A percentile compares a stretch with the other conserved stretches of the same genome.
These are phyloP conservation scores for Phalacrocorax brasilianus DNA, from an alignment of 2,113 vertebrate species.

Conservation along the genomic window DNA sequence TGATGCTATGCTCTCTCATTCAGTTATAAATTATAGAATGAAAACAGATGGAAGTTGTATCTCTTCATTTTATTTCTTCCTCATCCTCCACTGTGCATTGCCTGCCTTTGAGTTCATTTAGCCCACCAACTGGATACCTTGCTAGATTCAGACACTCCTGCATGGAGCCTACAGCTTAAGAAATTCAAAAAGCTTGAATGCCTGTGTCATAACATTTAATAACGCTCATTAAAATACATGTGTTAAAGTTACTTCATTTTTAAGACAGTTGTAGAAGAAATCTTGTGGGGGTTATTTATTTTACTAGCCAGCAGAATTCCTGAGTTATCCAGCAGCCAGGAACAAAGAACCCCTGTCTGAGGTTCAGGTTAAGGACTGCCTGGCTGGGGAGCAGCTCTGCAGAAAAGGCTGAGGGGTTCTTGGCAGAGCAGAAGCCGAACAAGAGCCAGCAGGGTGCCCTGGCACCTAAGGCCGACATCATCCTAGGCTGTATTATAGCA, in stretches of 20 bases:
- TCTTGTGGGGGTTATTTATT: background rate
- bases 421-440: background rate
- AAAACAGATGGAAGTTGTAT: background rate
- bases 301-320: background rate
- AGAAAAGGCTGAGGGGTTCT: background rate
- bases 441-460: background rate
- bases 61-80: background rate
- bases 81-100: background rate
- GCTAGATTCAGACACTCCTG: background rate
- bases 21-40: background rate
- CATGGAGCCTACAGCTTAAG: background rate
- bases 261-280: background rate
- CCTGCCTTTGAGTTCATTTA: background rate
- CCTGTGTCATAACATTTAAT: background rate
- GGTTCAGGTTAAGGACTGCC: background rate
- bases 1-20: background rate
- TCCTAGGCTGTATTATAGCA: background rate
- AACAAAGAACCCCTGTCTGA: background rate
- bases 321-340: background rate
- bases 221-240: background rate
- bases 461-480: background rate
- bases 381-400: background rate
- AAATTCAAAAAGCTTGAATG: background rate
- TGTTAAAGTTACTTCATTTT: background rate
- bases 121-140: background rate